Evolutionary conservation across 2,113 vertebrate species (phyloP).

Genomic region (Bothrops jararaca): DNA sequence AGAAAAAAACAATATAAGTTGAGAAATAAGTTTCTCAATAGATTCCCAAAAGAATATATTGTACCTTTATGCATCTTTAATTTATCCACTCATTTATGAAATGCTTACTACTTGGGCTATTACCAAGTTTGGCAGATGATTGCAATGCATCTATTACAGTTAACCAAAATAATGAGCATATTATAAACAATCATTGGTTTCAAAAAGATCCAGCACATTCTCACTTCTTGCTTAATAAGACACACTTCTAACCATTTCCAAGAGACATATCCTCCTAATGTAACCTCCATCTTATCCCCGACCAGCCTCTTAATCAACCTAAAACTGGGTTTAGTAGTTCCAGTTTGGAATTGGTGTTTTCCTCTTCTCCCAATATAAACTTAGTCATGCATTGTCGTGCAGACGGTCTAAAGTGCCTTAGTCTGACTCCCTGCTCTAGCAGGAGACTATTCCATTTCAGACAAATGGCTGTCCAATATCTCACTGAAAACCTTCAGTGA

Average conservation of each 20-base stretch:
- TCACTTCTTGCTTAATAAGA: neutral
- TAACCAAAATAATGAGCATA: neutral
- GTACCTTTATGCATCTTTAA: neutral
- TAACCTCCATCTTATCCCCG: neutral
- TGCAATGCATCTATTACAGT: neutral
- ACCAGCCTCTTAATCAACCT: neutral
- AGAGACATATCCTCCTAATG: neutral
- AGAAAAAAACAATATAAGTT: neutral
- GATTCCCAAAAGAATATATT: neutral
- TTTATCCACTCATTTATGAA: constrained; percentile 17
- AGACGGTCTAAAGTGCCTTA: neutral
- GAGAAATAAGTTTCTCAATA: neutral
- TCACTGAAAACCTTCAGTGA: no score
- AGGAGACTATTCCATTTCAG: no score
- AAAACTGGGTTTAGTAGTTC: neutral
- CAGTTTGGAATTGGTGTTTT: neutral
- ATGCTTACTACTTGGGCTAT: neutral
- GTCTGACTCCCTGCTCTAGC: neutral
- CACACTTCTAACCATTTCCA: neutral
- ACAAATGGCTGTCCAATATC: no score
- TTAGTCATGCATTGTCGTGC: neutral
- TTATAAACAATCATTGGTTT: neutral
- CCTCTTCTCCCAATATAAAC: neutral
- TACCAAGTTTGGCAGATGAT: neutral
- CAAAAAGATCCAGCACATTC: neutral